phyloP scores from a whole-genome alignment of 2,888 invertebrate genomes.

The Phengaris alcon region DNA sequence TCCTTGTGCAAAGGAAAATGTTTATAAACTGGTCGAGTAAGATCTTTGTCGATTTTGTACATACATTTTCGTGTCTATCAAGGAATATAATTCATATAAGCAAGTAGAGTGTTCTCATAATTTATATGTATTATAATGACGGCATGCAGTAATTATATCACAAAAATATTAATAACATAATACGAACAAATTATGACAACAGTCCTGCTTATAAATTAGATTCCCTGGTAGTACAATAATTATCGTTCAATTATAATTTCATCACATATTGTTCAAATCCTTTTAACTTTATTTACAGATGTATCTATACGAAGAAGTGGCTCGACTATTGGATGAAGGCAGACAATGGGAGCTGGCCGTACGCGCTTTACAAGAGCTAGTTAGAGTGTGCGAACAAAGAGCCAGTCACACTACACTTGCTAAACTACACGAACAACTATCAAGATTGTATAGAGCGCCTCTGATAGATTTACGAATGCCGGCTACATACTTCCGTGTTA shows the following conservation, averaged over 20 bases:
- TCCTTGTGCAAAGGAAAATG: no score
- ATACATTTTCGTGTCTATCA: no score
- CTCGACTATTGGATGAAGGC: conserved; percentile 58
- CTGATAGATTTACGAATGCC: conserved; percentile 88
- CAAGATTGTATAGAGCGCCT: conserved; percentile 85
- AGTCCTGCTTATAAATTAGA: no score
- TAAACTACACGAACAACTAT: conserved; percentile 74
- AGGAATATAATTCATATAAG: no score
- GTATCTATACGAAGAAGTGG: conserved; percentile 60
- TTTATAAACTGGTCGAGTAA: no score
- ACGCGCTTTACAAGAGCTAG: conserved; percentile 91
- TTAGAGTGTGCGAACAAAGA: conserved; percentile 91
- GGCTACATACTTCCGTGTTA: conserved; percentile 94
- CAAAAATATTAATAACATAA: no score
- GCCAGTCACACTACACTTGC: conserved; percentile 44
- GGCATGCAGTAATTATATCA: no score
- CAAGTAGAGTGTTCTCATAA: no score
- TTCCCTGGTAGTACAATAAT: no score
- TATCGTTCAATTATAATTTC: neutral
- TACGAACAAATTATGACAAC: no score
- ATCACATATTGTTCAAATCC: neutral
- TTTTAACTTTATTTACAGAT: conserved; percentile 47
- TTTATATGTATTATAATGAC: no score
- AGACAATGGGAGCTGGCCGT: conserved; percentile 94
- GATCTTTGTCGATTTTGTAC: no score